phyloP scores from a whole-genome alignment of 1,140 invertebrate species.

The Ceratina calcarata region DNA sequence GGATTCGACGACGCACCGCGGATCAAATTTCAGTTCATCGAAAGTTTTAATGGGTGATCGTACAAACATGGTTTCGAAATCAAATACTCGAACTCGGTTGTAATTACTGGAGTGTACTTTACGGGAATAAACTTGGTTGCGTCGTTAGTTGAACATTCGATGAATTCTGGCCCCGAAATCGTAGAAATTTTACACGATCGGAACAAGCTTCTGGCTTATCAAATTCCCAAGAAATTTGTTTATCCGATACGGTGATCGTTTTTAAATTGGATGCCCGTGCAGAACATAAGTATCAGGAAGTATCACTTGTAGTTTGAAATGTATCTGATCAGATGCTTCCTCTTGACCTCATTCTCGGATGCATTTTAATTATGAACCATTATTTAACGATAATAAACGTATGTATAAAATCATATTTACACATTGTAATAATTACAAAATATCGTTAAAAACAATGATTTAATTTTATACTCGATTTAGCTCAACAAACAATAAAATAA shows the following conservation, averaged over 20 bases:
- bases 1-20: neutral
- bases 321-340: too few relatives aligned
- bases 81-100: conserved; percentile 51
- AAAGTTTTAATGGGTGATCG: conserved; percentile 42
- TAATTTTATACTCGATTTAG: too few relatives aligned
- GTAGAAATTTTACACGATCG: conserved; percentile 20
- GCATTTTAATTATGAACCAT: too few relatives aligned
- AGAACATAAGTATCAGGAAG: too few relatives aligned
- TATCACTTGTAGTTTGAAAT: too few relatives aligned
- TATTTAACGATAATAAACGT: too few relatives aligned
- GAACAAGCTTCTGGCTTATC: conserved; percentile 10
- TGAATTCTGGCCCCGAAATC: neutral
- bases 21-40: conserved; percentile 35
- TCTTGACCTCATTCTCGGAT: too few relatives aligned
- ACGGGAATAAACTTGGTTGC: conserved; percentile 36
- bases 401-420: too few relatives aligned
- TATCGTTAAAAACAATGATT: too few relatives aligned
- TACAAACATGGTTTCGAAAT: conserved; percentile 60
- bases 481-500: too few relatives aligned
- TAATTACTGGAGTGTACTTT: conserved; percentile 41
- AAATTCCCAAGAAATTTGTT: conserved; percentile 17
- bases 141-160: conserved; percentile 11
- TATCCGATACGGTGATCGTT: neutral
- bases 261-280: neutral
- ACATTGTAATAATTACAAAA: too few relatives aligned